Base-by-base conservation (phyloP, 2,888 invertebrate species). In the Matsumyia berberina region DNA sequence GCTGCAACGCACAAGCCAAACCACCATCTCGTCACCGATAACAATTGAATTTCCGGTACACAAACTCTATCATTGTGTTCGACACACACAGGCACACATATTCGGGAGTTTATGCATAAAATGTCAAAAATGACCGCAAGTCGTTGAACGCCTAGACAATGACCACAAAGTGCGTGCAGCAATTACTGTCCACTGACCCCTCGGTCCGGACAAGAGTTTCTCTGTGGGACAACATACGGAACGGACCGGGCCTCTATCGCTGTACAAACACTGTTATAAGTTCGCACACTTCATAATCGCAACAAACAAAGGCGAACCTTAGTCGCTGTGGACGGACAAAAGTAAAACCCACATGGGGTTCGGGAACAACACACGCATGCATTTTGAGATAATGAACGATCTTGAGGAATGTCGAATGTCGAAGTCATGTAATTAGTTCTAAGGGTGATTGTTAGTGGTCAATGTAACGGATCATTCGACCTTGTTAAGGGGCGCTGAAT, bases 21-120 rank as follows among this genome's bases (percentile, higher is more conserved):
- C 73, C 60, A 73, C 79, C 79, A 80, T 67, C 66, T 53, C 51
- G 67, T 46, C n/a, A 24, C 66, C 53, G 66, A 67, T 67, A 74
- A 73, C 79, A 80, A 80, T 74, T 80, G 67, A 80, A 80, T 80
- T 80, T 80, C 79, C 79, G 79, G 79, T 73, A 55, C 35, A 58
- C 29, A 60, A 51, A 64, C 12, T 44, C 49, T 12, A 51, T 58
- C 74, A 60, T 39, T 79, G 33, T 60, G 35, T 60, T 12, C 3
- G 49, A 12, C 51, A n/a, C 12, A 39, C 31, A 51, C 39, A 44
- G 17, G n/a, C 17, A 31, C 55, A 64, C 64, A 78, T 72, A 24
- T 4, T 24, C 4, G 24, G 51, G 64, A 64, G 58, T 51, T 51
- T 79, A 66, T 79, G 79, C 79, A 79, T 51, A 73, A 72, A 66